A percentile compares a stretch with the other conserved stretches of the same genome.
phyloP scores from a whole-genome alignment of 2,888 invertebrate genomes.

The Amorpha juglandis region DNA sequence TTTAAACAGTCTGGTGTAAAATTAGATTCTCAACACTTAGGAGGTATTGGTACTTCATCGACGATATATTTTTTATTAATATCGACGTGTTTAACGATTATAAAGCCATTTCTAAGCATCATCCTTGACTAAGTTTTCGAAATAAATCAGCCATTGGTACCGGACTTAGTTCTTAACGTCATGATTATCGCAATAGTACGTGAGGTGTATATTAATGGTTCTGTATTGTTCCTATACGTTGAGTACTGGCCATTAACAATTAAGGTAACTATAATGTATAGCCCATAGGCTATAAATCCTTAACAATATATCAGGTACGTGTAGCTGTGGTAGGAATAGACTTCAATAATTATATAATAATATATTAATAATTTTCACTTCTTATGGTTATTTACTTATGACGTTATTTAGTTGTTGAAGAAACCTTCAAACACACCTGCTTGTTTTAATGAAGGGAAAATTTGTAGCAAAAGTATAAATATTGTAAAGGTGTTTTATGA shows the following conservation, averaged over 20 bases:
- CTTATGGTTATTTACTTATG: neutral
- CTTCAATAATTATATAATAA: too few relatives aligned
- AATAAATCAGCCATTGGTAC: slow-evolving; percentile 48
- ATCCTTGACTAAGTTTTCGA: slow-evolving; percentile 55
- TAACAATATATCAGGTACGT: neutral
- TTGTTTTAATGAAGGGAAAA: too few relatives aligned
- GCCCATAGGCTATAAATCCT: neutral
- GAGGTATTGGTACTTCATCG: too few relatives aligned
- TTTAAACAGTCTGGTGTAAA: too few relatives aligned
- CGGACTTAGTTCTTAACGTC: slow-evolving; percentile 55
- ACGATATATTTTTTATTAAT: too few relatives aligned
- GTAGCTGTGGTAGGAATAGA: neutral
- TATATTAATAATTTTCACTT: too few relatives aligned
- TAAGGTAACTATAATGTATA: slow-evolving; percentile 22
- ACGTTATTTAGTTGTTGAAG: neutral
- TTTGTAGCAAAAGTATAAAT: too few relatives aligned
- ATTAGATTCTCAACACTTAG: too few relatives aligned
- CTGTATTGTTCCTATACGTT: slow-evolving; percentile 54
- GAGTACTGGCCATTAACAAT: slow-evolving; percentile 21
- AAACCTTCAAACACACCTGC: too few relatives aligned
- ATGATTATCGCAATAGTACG: slow-evolving; percentile 69
- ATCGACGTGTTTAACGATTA: too few relatives aligned
- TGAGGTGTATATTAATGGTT: slow-evolving; percentile 54
- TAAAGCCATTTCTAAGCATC: neutral
- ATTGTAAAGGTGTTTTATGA: too few relatives aligned